Evolutionary conservation across 2,113 vertebrate species (phyloP), one percentile per base, ranked within the genome.

Genomic region (Cyprinus carpio): DNA sequence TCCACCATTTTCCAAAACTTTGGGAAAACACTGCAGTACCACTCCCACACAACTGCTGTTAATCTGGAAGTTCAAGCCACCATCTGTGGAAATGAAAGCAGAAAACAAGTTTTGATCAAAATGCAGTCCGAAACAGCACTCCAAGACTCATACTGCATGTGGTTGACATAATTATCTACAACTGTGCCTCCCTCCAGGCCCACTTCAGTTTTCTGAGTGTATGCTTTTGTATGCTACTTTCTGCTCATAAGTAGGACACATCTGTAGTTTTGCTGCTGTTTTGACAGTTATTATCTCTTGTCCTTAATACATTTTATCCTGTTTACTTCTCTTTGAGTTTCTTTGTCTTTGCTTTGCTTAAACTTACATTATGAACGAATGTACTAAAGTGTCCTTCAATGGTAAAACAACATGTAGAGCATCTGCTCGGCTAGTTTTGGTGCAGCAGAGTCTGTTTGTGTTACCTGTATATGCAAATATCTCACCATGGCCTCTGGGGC

Each of bases 401-500:
- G 34, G 23, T 27, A 62, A 27, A 80, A 51, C 80, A 82, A 34
- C 9, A 49, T 23, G 2, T 9, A 31, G 12, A 67, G 43, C 0
- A 12, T 51, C 18, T 54, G 64, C 43, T 67, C 12, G 1, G 27
- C 43, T 69, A 46, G 64, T 54, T 82, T 49, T 69, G 43, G 62
- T 69, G 29, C 64, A 82, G 43, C 1, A 31, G 56, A 6, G 15
- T 62, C 62, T 82, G 64, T 82, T 82, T 49, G 27, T 23, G 25
- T 82, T 82, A 69, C 64, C 80, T 82, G 80, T 54, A 10, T 31
- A 75, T 83, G 76, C 56, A 77, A 58, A 81, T 72, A n/a, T 88
- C 85, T 84, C 56, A 74, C 85, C 62, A 7, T 74, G 80, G 82
- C 87, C 82, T 86, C 54, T 58, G 56, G 85, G 75, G 80, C 85